A percentile compares a stretch with the other conserved stretches of the same genome.
Conservation (phyloP, 2,888 invertebrate species). For the Mamestra brassicae region DNA sequence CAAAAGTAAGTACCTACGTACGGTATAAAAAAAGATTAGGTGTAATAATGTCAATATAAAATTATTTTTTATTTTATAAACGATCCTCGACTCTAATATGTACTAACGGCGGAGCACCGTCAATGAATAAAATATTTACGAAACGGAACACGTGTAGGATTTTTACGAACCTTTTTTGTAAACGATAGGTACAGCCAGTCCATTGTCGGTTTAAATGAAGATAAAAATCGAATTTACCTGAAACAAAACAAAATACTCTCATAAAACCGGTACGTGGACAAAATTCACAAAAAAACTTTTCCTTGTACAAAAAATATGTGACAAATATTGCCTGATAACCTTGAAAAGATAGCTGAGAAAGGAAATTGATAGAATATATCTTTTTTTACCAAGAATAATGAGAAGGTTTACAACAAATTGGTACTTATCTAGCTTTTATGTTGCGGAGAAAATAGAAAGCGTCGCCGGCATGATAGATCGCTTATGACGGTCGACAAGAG, state of each 20-base stretch:
- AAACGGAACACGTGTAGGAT: conserved; percentile 3
- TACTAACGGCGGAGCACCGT: not conserved
- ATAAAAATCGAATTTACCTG: conserved; percentile 43
- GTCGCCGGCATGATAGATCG: conserved; percentile 34
- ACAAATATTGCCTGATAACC: conserved; percentile 36
- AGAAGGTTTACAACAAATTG: conserved; percentile 51
- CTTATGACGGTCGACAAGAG: conserved; percentile 23
- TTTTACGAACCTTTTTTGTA: conserved; percentile 31
- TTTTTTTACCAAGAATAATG: conserved; percentile 53
- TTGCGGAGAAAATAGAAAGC: conserved; percentile 34
- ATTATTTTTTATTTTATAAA: not conserved
- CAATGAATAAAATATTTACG: not conserved
- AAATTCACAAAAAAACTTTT: conserved; percentile 27
- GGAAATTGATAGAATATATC: conserved; percentile 46
- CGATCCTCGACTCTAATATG: not conserved
- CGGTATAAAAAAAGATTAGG: not conserved
- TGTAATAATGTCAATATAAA: not conserved
- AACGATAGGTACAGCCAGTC: conserved; percentile 11
- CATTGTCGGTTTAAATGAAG: conserved; percentile 22
- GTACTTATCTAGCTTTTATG: conserved; percentile 46
- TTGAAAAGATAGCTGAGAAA: conserved; percentile 29
- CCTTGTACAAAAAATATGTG: conserved; percentile 27
- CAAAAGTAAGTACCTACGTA: no score
- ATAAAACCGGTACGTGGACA: conserved; percentile 23
- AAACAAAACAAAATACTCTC: conserved; percentile 41